Percentiles rank a stretch among this genome's conserved stretches.
These are phyloP conservation scores for Caenorhabditis becei DNA, from an alignment of 2,888 invertebrate genomes.

Conservation along the genomic window DNA sequence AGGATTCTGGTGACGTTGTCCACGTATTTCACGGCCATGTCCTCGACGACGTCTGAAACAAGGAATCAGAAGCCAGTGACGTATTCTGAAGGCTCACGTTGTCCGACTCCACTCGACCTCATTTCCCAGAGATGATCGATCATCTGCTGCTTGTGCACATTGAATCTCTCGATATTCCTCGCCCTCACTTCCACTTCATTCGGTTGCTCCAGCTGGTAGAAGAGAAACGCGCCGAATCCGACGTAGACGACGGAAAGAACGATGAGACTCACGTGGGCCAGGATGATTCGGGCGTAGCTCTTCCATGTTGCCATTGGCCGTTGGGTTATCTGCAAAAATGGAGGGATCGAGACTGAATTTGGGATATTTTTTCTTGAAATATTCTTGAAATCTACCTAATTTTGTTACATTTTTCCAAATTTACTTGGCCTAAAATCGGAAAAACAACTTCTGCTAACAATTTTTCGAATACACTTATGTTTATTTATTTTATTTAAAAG, in stretches of 20 bases:
- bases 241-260: conserved; percentile 80
- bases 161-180: conserved; percentile 70
- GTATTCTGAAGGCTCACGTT: conserved; percentile 57
- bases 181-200: conserved; percentile 77
- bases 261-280: conserved; percentile 81
- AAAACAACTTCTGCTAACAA: neutral
- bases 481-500: neutral
- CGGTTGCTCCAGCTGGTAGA: conserved; percentile 80
- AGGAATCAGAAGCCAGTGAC: neutral
- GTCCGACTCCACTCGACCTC: conserved; percentile 65
- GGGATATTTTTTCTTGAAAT: neutral
- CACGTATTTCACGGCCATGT: conserved; percentile 75
- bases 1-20: conserved; percentile 79
- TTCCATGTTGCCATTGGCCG: conserved; percentile 79
- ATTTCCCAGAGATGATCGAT: conserved; percentile 75
- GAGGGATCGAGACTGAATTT: neutral
- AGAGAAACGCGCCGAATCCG: conserved; percentile 79
- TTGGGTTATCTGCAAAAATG: conserved; percentile 68
- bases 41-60: conserved; percentile 61
- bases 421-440: too few species aligned
- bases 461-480: too few species aligned
- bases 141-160: conserved; percentile 72
- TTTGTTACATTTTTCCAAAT: too few species aligned
- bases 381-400: neutral
- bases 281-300: conserved; percentile 79